phyloP scores from a whole-genome alignment of 2,113 vertebrate genomes.

The Xiphias gladius region DNA sequence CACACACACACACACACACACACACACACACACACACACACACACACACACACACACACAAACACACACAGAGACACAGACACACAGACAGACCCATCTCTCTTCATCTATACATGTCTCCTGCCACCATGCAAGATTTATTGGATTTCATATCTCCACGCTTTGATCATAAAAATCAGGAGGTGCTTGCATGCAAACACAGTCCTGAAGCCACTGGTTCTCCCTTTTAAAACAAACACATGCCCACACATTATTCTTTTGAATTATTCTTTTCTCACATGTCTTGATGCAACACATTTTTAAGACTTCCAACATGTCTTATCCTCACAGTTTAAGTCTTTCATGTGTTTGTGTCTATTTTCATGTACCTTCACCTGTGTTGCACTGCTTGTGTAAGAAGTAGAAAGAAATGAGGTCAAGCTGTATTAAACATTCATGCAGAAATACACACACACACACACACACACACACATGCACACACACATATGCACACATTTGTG shows the following conservation, averaged over 20 bases:
- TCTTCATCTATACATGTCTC: slow-evolving; percentile 12
- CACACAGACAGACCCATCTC: slow-evolving; percentile 14
- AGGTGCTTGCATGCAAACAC: background rate
- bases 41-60: background rate
- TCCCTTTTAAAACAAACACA: background rate
- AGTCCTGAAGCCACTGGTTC: background rate
- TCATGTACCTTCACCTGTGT: background rate
- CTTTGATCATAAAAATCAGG: slow-evolving; percentile 5
- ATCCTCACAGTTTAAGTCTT: too few species aligned
- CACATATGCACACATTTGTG: background rate
- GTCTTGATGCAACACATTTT: background rate
- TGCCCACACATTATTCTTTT: background rate
- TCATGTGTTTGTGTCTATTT: background rate
- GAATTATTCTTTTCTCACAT: background rate
- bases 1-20: background rate
- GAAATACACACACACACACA: background rate
- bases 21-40: background rate
- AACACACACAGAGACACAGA: background rate
- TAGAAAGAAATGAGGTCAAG: background rate
- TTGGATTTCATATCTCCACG: slow-evolving; percentile 40
- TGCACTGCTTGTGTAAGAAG: background rate
- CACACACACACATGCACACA: background rate
- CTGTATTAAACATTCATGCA: background rate
- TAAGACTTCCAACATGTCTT: too few species aligned
- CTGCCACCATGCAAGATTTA: slow-evolving; percentile 30